Evolutionary conservation across 2,888 invertebrate genomes (phyloP).

Genomic region (Trachelus troglodyta): DNA sequence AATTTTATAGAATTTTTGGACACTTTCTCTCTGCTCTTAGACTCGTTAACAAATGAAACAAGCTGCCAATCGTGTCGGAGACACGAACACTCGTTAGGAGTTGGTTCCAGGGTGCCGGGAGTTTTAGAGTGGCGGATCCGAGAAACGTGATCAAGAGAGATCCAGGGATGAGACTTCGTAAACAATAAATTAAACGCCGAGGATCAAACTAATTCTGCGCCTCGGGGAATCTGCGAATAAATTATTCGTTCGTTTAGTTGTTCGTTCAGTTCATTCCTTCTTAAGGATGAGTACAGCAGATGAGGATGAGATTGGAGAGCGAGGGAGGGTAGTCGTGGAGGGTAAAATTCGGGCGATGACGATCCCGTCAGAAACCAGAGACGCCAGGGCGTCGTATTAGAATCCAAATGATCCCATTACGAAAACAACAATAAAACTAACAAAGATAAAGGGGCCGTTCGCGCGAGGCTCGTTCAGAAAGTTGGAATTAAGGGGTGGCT

Average conservation of each 20-base stretch:
- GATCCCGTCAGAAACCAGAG: constrained; percentile 41
- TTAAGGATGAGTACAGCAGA: neutral
- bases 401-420: constrained; percentile 55
- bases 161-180: constrained; percentile 20
- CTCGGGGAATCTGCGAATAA: constrained; percentile 23
- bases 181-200: constrained; percentile 25
- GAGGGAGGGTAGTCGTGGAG: neutral
- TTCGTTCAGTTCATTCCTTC: neutral
- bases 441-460: constrained; percentile 43
- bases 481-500: constrained; percentile 49
- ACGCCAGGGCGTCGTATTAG: constrained; percentile 45
- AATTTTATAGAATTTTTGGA: neutral
- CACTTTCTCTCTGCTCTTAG: neutral
- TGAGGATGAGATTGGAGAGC: constrained; percentile 1
- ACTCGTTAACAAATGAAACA: neutral
- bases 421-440: constrained; percentile 57
- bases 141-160: constrained; percentile 23
- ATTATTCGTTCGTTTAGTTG: constrained; percentile 22
- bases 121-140: constrained; percentile 3
- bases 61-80: neutral
- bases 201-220: constrained; percentile 26
- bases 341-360: constrained; percentile 24
- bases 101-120: neutral
- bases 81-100: neutral
- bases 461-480: constrained; percentile 46